Evolutionary conservation across 2,113 vertebrate species (phyloP).

Genomic region (Oryzias celebensis): DNA sequence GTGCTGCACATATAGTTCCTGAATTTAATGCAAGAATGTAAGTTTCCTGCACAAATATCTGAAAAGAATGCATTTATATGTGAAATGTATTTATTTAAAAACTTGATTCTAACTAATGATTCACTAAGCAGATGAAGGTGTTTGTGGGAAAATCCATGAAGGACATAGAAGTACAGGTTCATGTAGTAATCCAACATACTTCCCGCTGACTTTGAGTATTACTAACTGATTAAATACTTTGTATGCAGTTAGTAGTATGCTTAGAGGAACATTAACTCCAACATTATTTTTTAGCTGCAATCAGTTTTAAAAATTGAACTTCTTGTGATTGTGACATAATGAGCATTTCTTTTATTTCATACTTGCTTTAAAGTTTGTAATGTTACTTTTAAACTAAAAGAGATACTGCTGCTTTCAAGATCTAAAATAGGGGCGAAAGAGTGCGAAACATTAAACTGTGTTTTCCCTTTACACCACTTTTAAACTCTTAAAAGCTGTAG

Average conservation of each 20-base stretch:
- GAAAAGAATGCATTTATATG: neutral
- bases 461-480: slow-evolving; percentile 34
- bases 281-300: too few species aligned
- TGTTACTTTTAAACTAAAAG: neutral
- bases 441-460: slow-evolving; percentile 32
- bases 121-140: slow-evolving; percentile 20
- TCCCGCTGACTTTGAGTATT: neutral
- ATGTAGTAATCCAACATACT: slow-evolving; percentile 10
- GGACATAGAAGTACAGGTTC: slow-evolving; percentile 52
- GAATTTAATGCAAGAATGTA: slow-evolving; percentile 2
- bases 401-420: slow-evolving; percentile 26
- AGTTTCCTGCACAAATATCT: neutral
- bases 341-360: neutral
- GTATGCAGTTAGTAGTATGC: neutral
- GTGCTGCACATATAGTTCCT: neutral
- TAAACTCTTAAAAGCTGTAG: slow-evolving; percentile 34
- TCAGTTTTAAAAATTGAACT: neutral
- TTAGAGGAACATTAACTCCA: too few species aligned
- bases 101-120: neutral
- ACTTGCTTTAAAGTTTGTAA: neutral
- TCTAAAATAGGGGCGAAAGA: slow-evolving; percentile 42
- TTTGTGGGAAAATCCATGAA: slow-evolving; percentile 50
- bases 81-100: neutral
- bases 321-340: neutral
- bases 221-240: neutral